Evolutionary conservation across 2,888 invertebrate genomes (phyloP), one percentile per base, ranked within the genome.

Genomic region (Caenorhabditis plicata): DNA sequence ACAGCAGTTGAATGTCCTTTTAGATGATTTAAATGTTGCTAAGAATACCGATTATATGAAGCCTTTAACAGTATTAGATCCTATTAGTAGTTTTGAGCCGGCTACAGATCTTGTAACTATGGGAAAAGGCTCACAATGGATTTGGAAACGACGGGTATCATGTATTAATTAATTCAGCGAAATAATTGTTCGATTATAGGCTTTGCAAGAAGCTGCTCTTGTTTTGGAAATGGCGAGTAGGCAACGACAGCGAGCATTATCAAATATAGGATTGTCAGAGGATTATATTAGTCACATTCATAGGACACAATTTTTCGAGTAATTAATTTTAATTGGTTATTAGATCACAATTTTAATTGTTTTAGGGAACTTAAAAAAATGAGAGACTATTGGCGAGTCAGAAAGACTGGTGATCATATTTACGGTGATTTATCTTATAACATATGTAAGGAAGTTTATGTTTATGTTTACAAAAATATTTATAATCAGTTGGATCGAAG

Each of bases 401-500:
- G 69, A 11, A 71, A 74, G 43, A 64, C 70, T 22, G 71, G 74
- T 23, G 73, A 75, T 39, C 55, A 65, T 20, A 65, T 80, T 19
- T 67, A 68, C 29, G 78, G 78, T 15, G 78, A 79, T 53, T 67
- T 78, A 2, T 76, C 77, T 17, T 78, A 80, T 51, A 61, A 73
- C 25, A 74, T 73, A 13, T 78, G 69, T 69, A 23, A 47, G 66
- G 39, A 25, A 36, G 25, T 25, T 7, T 4, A 31, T 9, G 36
- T 44, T 15, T 44, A 31, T n/a, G 33, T 15, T 48, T 20, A 22
- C n/a, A n/a, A n/a, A n/a, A n/a, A n/a, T 23, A 23, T 43, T 47
- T 35, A 13, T 13, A 25, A 27, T 25, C 38, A 68, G 68, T 72
- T 57, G 74, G 74, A 5, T 43, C 49, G 19, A 70, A 72, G 33